Evolutionary conservation across 2,797 vertebrate genomes (phyloP), one percentile per base, ranked within the genome.

Genomic region (Chaetodon trifasciatus): DNA sequence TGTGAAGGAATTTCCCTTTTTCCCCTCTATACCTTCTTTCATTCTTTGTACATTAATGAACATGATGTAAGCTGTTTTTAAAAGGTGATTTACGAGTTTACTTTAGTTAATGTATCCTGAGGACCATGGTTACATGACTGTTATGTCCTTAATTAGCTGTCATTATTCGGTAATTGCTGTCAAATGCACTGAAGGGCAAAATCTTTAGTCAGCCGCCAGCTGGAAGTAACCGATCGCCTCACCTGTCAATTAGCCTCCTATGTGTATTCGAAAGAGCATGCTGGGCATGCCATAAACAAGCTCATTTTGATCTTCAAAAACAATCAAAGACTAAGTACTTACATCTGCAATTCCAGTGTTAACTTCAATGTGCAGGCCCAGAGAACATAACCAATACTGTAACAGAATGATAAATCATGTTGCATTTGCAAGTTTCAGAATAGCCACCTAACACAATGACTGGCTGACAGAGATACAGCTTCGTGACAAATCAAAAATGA

Each of bases 141-240:
- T 39, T 78, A 47, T 47, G 57, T 53, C 62, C 44, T 63, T 64
- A 73, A 74, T 69, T 69, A 49, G 52, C 21, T 69, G 1, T 78
- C 46, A 74, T 73, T 39, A 60, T 66, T 55, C 46, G 62, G 46
- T 70, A 65, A 78, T 70, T 53, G 21, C 35, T 3, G 5, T 52
- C 1, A 1, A 13, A 52, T 4, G 17, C 39, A 56, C 1, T 67
- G n/a, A 57, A 55, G 8, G 49, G 15, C 37, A 68, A 40, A 39
- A 50, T 16, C 32, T n/a, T 66, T 21, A 50, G 11, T 37, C 21
- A 53, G 13, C 4, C 8, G 5, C 19, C 32, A 67, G 5, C 35
- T 67, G 65, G n/a, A 67, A 53, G 32, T 10, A 53, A 67, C 16
- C 6, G 2, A 42, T 69, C n/a, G 13, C 37, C 35, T 52, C 8